Base-by-base conservation (phyloP, 1,140 invertebrate species). In the Prorops nasuta region DNA sequence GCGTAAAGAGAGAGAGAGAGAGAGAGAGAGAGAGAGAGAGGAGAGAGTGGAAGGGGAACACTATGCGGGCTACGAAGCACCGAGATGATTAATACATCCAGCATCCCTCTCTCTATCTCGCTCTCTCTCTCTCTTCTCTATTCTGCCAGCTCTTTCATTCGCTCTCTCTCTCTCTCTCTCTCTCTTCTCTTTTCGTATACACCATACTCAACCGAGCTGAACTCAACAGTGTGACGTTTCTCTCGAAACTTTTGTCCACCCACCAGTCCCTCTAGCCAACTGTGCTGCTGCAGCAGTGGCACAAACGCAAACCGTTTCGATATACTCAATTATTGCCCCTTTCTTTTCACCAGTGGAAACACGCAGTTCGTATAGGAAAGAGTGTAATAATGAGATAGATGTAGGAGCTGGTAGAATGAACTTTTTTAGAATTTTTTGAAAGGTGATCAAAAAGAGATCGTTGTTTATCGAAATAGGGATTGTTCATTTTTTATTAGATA, bases 71-170 rank as follows among this genome's bases (percentile, higher is more conserved):
- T 41, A 49, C 45, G 44, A 22, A 48, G 49, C 34, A 58, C 49
- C 22, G 54, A 56, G 54, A 56, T 59, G 56, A 59, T 59, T 59
- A 59, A 59, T 59, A 54, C 56, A 56, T 56, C 54, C 49, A 56
- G 45, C 44, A 41, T 44, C 40, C 45, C 53, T 47, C 9, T 22
- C 39, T 42, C 39, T 49, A 45, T 56, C 40, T 49, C 48, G 48
- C 38, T 38, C 38, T 49, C 38, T 28, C 45, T 32, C 45, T 31
- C 34, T 18, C 38, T 20, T 18, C 28, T 14, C 21, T n/a, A 35
- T 35, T 4, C 15, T 4, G 3, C 7, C 15, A 35, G 9, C 9
- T 35, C 3, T 10, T 14, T 4, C 14, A 35, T n/a, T n/a, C n/a
- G n/a, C n/a, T 12, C 24, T 28, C 6, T 28, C 12, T 28, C 24